These are phyloP conservation scores for Phocoena sinus DNA, from an alignment of 2,113 vertebrate genomes.

Conservation along the genomic window DNA sequence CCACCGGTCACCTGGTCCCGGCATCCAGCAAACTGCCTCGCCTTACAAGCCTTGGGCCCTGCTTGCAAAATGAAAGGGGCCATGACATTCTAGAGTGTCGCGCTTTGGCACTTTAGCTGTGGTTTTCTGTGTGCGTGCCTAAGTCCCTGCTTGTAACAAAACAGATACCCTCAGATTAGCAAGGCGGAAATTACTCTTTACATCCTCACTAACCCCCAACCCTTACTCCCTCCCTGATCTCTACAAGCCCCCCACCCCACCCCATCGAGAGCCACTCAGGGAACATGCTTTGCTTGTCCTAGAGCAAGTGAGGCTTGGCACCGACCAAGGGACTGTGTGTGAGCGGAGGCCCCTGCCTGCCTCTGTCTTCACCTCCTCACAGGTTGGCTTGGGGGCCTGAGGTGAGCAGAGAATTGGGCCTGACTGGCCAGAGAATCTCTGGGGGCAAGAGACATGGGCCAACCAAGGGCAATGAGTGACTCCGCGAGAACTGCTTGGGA, in stretches of 20 bases:
- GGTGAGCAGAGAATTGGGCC: not conserved
- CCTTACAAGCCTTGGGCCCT: not conserved
- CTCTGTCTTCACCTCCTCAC: not conserved
- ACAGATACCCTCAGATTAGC: not conserved
- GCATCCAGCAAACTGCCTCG: not conserved
- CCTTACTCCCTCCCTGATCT: not conserved
- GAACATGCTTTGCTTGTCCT: not conserved
- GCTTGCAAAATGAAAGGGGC: not conserved
- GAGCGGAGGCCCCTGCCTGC: not conserved
- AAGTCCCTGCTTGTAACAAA: not conserved
- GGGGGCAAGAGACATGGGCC: not conserved
- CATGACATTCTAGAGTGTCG: not conserved
- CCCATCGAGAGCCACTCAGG: not conserved
- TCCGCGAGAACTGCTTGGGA: not conserved
- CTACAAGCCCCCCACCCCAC: accelerated
- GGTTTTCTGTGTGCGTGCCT: not conserved
- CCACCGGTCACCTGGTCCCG: not conserved
- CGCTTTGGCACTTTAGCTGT: not conserved
- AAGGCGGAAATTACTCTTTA: not conserved
- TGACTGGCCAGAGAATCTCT: not conserved
- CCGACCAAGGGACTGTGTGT: not conserved
- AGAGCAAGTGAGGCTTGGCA: not conserved
- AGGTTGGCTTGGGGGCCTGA: not conserved
- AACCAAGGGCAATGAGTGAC: not conserved
- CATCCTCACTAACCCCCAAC: not conserved